Evolutionary conservation across 2,797 vertebrate species (phyloP), one percentile per base, ranked within the genome.

Genomic region (Aulostomus chinensis): DNA sequence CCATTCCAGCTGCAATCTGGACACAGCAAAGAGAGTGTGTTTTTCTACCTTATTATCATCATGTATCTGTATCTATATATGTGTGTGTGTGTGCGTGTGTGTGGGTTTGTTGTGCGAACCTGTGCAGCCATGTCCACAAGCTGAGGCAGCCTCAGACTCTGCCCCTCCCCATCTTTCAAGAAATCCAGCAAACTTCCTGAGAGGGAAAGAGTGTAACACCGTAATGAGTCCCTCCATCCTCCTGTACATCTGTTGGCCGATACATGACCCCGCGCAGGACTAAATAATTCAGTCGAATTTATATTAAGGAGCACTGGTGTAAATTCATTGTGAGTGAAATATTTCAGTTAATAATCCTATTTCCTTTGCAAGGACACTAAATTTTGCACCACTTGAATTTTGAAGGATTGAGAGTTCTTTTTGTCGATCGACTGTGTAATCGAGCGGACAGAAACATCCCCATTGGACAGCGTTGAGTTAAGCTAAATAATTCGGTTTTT

Each of bases 101-200:
- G n/a, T 26, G 48, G 38, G 2, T 29, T n/a, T 13, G 16, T 47
- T 14, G 14, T 46, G 41, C 39, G 33, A 86, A 96, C 96, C 94
- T 98, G 97, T 13, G 95, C 94, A 37, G 95, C 91, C 95, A 98
- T 98, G 84, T 99, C 97, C 59, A 99, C 96, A 79, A 98, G 84
- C 17, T 98, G 93, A 51, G 96, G 95, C 68, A 98, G 86, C 73
- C 89, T 94, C 72, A 98, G 84, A 78, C 63, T 84, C 63, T 88
- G 93, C 0, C 96, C 95, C 0, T 95, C 92, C 2, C 86, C 93
- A 0, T 94, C 92, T 85, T 97, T 99, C 26, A 99, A 81, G 80
- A 98, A 98, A 69, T 98, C 96, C 90, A 99, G 71, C 82, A 99
- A 77, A 79, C 96, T 99, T 55, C 96, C 96, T 99, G 82, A 56